These are phyloP conservation scores for Sciaenops ocellatus DNA, from an alignment of 2,797 vertebrate species.

Conservation along the genomic window DNA sequence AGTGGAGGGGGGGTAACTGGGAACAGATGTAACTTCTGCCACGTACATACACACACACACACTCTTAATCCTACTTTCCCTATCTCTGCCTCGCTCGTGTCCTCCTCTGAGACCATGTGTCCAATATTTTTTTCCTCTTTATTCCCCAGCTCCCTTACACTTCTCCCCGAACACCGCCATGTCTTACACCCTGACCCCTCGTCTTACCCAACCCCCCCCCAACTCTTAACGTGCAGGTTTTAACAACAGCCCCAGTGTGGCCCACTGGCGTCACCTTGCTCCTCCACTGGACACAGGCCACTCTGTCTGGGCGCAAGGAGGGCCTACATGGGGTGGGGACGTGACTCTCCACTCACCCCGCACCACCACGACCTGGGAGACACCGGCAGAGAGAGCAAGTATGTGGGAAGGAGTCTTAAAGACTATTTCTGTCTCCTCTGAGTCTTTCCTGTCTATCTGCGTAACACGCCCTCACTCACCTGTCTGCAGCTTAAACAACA, in stretches of 20 bases:
- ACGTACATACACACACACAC: constrained; percentile 65
- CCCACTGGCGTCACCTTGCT: constrained; percentile 80
- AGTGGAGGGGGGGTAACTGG: constrained; percentile 68
- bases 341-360: constrained; percentile 40
- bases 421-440: constrained; percentile 13
- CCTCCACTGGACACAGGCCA: constrained; percentile 64
- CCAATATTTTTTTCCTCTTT: constrained; percentile 9
- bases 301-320: constrained; percentile 52
- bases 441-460: background rate
- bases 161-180: constrained; percentile 12
- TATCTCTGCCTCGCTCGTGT: constrained; percentile 30
- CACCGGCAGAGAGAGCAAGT: constrained; percentile 5
- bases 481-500: constrained; percentile 46
- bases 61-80: constrained; percentile 23
- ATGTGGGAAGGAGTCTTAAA: background rate
- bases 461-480: constrained; percentile 25
- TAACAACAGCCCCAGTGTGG: constrained; percentile 85
- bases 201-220: background rate
- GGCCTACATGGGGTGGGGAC: background rate
- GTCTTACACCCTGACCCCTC: constrained; percentile 8
- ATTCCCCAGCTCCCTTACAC: constrained; percentile 8
- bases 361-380: constrained; percentile 29
- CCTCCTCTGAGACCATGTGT: constrained; percentile 32
- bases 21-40: constrained; percentile 83
- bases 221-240: constrained; percentile 45